A percentile compares a stretch with the other conserved stretches of the same genome.
phyloP scores from a whole-genome alignment of 2,888 invertebrate species.

The Platycheirus albimanus region DNA sequence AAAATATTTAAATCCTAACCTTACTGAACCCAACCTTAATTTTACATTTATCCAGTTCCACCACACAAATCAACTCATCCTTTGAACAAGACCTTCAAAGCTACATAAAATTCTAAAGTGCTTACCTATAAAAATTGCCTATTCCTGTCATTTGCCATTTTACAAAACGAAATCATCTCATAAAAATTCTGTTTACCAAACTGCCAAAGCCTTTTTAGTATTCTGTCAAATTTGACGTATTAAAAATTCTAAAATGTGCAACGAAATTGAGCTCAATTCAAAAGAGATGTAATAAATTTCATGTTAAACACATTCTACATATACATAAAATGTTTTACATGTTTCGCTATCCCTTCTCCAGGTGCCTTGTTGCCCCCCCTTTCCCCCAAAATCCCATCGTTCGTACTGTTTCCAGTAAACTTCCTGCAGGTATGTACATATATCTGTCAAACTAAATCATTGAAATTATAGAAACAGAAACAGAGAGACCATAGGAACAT shows the following conservation, averaged over 20 bases:
- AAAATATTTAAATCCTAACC: no score
- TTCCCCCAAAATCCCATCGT: no score
- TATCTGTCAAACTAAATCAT: conserved; percentile 62
- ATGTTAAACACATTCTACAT: not conserved
- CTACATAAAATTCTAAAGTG: no score
- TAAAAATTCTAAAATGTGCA: conserved; percentile 5
- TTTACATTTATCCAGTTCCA: no score
- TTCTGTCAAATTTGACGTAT: not conserved
- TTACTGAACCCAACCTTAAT: no score
- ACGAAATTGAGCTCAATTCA: conserved; percentile 9
- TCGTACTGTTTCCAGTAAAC: conserved; percentile 32
- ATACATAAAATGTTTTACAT: not conserved
- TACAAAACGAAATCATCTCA: not conserved
- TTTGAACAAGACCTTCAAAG: no score
- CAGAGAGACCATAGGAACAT: conserved; percentile 30
- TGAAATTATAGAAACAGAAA: conserved; percentile 26
- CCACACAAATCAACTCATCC: no score
- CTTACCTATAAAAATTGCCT: not conserved
- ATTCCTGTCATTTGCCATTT: not conserved
- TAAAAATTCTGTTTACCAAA: conserved; percentile 21
- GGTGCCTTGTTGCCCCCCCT: not conserved
- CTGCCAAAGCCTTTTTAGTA: not conserved
- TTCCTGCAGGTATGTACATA: conserved; percentile 30
- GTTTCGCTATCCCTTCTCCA: not conserved
- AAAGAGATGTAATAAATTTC: conserved; percentile 11